Base-by-base conservation (phyloP, 92 coral and sea anemone genomes). In the Metridium senile region DNA sequence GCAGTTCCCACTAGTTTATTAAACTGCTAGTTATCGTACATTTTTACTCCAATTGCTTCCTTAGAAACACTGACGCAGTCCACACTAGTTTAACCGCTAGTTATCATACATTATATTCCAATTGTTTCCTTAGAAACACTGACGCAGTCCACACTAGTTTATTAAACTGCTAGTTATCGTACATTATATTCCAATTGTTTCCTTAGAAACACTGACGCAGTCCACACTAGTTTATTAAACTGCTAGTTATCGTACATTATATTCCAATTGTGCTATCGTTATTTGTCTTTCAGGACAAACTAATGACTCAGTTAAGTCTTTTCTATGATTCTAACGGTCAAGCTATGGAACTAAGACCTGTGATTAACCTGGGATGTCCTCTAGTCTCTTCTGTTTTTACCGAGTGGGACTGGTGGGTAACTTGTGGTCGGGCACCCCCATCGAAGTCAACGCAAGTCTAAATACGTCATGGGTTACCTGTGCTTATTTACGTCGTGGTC, bases 401-500 rank as follows among this genome's bases (percentile, higher is more conserved):
- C 39, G 81, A 84, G 54, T 95, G 99, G 99, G 99, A 95, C 80
- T 85, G 90, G 87, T 95, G 99, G 99, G 80, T 95, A 65, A 90
- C 92, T 0, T 93, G 99, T 77, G 95, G 92, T 33, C 79, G 88
- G 66, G 61, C 87, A 19, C 97, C 97, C 0, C 81, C 81, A 20
- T 70, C 75, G 26, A 91, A 91, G 43, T 57, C 84, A 34, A 91
- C 97, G 11, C 92, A 79, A 52, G 97, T 91, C 27, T 91, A 72
- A 82, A n/a, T 10, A 65, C 25, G 71, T 20, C 23, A 65, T 28
- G 35, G 71, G 47, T 31, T 20, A 1, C 71, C 71, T 67, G 23
- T 67, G 53, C n/a, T n/a, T n/a, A n/a, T n/a, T n/a, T n/a, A n/a
- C n/a, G n/a, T n/a, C n/a, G n/a, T n/a, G n/a, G n/a, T n/a, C n/a